These are phyloP conservation scores for Periplaneta americana DNA, from an alignment of 1,140 invertebrate species.

Conservation along the genomic window DNA sequence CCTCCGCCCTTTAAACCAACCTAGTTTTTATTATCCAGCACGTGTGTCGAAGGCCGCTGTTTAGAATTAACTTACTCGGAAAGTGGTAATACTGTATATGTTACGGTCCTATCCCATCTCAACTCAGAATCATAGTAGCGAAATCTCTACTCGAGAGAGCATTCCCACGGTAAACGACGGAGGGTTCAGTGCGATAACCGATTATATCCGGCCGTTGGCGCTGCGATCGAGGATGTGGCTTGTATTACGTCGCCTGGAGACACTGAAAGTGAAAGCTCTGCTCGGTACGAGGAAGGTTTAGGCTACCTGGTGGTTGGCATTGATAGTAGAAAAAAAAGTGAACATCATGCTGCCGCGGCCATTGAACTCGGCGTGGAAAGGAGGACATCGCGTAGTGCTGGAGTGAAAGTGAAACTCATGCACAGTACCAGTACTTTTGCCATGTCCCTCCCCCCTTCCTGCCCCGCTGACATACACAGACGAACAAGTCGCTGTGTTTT, in stretches of 20 bases:
- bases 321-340: neutral
- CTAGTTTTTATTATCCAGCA: too few relatives aligned
- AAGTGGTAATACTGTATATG: too few relatives aligned
- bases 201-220: neutral
- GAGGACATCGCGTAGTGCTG: neutral
- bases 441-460: neutral
- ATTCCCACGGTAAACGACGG: neutral
- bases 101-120: too few relatives aligned
- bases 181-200: neutral
- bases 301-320: neutral
- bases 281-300: neutral
- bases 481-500: neutral
- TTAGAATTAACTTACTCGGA: too few relatives aligned
- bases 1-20: too few relatives aligned
- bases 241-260: too few relatives aligned
- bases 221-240: neutral
- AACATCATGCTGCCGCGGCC: neutral
- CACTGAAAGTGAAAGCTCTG: neutral
- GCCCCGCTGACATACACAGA: neutral
- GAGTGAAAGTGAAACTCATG: neutral
- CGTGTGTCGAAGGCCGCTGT: too few relatives aligned
- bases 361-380: neutral
- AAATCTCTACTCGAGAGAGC: too few relatives aligned
- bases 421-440: neutral
- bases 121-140: too few relatives aligned